Conservation (phyloP, 2,113 vertebrate species). For the Oreocharis arfaki region DNA sequence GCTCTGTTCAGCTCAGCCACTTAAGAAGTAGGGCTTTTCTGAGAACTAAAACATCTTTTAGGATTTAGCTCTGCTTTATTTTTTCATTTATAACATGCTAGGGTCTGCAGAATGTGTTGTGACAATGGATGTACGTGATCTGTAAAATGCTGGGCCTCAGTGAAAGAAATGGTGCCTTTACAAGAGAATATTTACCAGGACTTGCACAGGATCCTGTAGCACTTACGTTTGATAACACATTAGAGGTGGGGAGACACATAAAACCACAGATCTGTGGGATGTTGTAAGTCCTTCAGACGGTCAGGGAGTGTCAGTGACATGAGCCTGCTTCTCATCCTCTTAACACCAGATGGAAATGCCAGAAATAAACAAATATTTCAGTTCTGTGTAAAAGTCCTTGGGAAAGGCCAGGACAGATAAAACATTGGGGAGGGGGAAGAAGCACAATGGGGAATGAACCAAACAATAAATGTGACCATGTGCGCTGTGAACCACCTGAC, state of each 20-base stretch:
- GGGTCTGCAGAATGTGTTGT: slow-evolving; percentile 11
- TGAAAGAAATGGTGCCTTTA: not conserved
- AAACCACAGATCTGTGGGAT: not conserved
- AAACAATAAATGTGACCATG: slow-evolving; percentile 48
- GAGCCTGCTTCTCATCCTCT: slow-evolving; percentile 52
- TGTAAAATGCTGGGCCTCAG: not conserved
- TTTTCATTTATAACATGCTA: not conserved
- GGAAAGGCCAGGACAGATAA: slow-evolving; percentile 42
- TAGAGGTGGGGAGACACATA: slow-evolving; percentile 5
- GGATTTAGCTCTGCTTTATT: not conserved
- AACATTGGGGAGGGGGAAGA: not conserved
- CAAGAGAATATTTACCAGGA: not conserved
- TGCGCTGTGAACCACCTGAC: slow-evolving; percentile 65
- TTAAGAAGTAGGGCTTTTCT: not conserved
- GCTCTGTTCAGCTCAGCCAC: not conserved
- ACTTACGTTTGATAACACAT: not conserved
- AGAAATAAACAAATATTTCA: slow-evolving; percentile 60
- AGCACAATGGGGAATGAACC: slow-evolving; percentile 9
- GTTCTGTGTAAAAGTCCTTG: slow-evolving; percentile 49
- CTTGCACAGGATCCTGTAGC: not conserved
- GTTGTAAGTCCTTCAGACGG: not conserved
- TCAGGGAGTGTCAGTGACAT: not conserved
- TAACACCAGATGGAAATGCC: slow-evolving; percentile 63
- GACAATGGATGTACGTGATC: not conserved
- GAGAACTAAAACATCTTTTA: not conserved